Evolutionary conservation across 2,113 vertebrate species (phyloP), one percentile per base, ranked within the genome.

Genomic region (Herpetotheres cachinnans): DNA sequence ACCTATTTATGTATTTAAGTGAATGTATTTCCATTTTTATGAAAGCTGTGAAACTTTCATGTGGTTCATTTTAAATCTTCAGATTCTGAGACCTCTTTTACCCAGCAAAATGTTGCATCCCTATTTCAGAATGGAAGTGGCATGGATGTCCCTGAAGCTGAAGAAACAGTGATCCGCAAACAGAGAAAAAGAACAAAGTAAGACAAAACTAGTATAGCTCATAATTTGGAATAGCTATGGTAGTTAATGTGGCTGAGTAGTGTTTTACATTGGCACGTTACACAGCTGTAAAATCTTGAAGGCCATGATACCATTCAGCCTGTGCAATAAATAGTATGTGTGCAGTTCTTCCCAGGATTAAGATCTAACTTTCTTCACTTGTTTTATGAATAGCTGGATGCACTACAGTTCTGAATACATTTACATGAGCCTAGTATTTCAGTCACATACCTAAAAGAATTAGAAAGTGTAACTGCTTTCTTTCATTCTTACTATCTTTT

Each of bases 111-210:
- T 65, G 70, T 84, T 86, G 85, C 97, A 56, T 94, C 98, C 36
- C 97, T 98, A 13, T 98, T 99, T 90, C 98, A 97, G 96, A 99
- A 99, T 65, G 98, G 98, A 91, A 99, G 99, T 29, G 95, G 98
- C 16, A 65, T 97, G 16, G 98, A 99, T 88, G 70, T 95, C 77
- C 98, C 97, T 52, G 98, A 98, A 5, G 96, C 98, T n/a, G 98
- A 98, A 87, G 99, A 99, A 81, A 97, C 98, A 12, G 97, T 98
- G 52, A 96, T 96, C 67, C 98, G 98, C 71, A 99, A 99, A 95
- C 95, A 98, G 74, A 98, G 96, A 82, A 99, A 98, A 97, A 99
- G 97, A 96, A 46, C 96, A 17, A 99, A 99, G 99, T 99, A 97
- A 98, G 98, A 93, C 42, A 49, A 74, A 92, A 55, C 16, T 86